phyloP scores from a whole-genome alignment of 2,797 vertebrate genomes.

The Poecilia gillii region DNA sequence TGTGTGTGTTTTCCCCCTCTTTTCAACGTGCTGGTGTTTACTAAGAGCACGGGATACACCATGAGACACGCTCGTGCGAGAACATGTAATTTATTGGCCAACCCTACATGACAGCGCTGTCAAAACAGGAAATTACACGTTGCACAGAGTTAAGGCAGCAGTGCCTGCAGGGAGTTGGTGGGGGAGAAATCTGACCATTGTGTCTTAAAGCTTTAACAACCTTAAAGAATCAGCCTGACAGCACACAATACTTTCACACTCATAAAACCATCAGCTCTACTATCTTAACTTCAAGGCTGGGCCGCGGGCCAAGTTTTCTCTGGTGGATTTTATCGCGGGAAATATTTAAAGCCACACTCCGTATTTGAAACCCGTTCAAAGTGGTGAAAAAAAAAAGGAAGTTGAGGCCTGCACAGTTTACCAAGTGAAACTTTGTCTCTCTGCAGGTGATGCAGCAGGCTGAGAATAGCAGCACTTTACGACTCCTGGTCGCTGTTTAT shows the following conservation, averaged over 20 bases:
- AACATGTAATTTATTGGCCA: constrained; percentile 50
- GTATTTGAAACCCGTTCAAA: neutral
- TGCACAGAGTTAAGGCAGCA: constrained; percentile 29
- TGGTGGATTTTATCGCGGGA: constrained; percentile 21
- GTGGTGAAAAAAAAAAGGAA: neutral
- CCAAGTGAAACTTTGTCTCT: constrained; percentile 32
- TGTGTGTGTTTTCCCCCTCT: neutral
- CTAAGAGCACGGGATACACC: constrained; percentile 54
- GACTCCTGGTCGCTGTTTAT: constrained; percentile 24
- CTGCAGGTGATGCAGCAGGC: constrained; percentile 12
- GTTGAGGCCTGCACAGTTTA: constrained; percentile 12
- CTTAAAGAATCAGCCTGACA: constrained; percentile 46
- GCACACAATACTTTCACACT: constrained; percentile 44
- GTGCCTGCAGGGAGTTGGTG: constrained; percentile 18
- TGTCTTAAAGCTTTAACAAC: constrained; percentile 47
- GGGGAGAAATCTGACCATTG: constrained; percentile 29
- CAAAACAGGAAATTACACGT: constrained; percentile 68
- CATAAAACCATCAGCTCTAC: constrained; percentile 43
- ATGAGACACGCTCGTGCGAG: constrained; percentile 42
- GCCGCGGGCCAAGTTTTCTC: constrained; percentile 23
- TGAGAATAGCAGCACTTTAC: constrained; percentile 33
- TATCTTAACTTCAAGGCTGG: constrained; percentile 36
- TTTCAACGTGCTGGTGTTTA: constrained; percentile 29
- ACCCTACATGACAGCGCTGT: constrained; percentile 47
- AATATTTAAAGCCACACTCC: constrained; percentile 6